These are phyloP conservation scores for Pinctada fucata DNA, from an alignment of 2,888 invertebrate species.

Conservation along the genomic window DNA sequence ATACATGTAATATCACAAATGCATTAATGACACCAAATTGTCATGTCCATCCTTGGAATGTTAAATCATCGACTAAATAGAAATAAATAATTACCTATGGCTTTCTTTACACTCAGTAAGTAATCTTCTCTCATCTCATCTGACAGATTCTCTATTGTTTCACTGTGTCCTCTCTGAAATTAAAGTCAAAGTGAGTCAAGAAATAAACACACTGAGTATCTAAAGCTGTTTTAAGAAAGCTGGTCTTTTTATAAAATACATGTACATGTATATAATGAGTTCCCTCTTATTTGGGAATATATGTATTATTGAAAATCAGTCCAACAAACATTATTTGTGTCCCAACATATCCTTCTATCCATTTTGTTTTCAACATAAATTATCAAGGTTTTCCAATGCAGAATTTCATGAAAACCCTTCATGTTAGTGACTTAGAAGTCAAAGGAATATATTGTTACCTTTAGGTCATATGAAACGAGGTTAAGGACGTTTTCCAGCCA, in stretches of 20 bases:
- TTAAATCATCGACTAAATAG: too few relatives aligned
- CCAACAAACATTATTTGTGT: too few relatives aligned
- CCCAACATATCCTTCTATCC: too few relatives aligned
- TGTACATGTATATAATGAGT: background rate
- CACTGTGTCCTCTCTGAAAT: slow-evolving; percentile 68
- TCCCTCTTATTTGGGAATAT: background rate
- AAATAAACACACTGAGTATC: background rate
- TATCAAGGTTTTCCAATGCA: too few relatives aligned
- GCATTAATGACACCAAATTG: too few relatives aligned
- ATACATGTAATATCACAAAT: too few relatives aligned
- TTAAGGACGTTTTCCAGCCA: slow-evolving; percentile 81
- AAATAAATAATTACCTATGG: slow-evolving; percentile 78
- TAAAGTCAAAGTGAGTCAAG: background rate
- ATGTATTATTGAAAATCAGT: too few relatives aligned
- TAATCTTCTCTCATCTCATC: slow-evolving; percentile 91
- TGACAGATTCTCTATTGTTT: slow-evolving; percentile 80
- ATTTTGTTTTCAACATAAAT: too few relatives aligned
- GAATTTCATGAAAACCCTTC: too few relatives aligned
- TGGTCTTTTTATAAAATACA: background rate
- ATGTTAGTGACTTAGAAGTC: too few relatives aligned
- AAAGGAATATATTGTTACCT: slow-evolving; percentile 53
- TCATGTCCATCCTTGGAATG: too few relatives aligned
- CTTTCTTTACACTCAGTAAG: slow-evolving; percentile 91
- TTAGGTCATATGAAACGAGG: slow-evolving; percentile 74
- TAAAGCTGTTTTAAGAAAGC: background rate